These are phyloP conservation scores for Apamea sordens DNA, from an alignment of 2,888 invertebrate species.

Conservation along the genomic window DNA sequence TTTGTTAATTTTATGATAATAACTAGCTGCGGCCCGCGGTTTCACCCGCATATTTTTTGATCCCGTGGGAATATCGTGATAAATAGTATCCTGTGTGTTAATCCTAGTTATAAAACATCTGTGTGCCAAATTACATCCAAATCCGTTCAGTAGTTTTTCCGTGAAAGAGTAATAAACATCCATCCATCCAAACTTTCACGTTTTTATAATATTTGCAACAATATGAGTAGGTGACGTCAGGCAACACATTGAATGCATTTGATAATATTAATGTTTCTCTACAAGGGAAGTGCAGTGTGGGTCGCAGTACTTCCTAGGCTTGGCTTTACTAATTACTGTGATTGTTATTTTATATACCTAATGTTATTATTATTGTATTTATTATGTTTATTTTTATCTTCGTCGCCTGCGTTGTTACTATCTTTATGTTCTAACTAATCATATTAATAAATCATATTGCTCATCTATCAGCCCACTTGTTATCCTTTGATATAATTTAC, in stretches of 20 bases:
- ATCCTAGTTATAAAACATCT: too few relatives aligned
- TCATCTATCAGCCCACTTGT: conserved; percentile 7
- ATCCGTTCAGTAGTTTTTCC: too few relatives aligned
- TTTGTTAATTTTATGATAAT: neutral
- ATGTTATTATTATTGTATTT: too few relatives aligned
- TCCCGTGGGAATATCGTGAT: too few relatives aligned
- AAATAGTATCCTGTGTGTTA: too few relatives aligned
- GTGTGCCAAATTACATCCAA: too few relatives aligned
- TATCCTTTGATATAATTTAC: neutral
- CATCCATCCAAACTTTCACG: too few relatives aligned
- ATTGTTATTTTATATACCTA: neutral
- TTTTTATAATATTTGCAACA: neutral
- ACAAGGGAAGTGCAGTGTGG: neutral
- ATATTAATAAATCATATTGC: neutral
- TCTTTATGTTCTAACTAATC: neutral
- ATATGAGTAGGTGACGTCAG: conserved; percentile 4
- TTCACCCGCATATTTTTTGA: too few relatives aligned
- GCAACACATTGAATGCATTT: conserved; percentile 1
- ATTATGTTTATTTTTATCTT: conserved; percentile 8
- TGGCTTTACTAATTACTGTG: neutral
- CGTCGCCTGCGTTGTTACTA: neutral
- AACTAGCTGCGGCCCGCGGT: too few relatives aligned
- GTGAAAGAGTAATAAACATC: too few relatives aligned
- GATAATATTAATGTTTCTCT: conserved; percentile 14
- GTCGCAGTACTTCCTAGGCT: too few relatives aligned